Conservation (phyloP, 2,888 invertebrate species). For the Drosophila mimica region DNA sequence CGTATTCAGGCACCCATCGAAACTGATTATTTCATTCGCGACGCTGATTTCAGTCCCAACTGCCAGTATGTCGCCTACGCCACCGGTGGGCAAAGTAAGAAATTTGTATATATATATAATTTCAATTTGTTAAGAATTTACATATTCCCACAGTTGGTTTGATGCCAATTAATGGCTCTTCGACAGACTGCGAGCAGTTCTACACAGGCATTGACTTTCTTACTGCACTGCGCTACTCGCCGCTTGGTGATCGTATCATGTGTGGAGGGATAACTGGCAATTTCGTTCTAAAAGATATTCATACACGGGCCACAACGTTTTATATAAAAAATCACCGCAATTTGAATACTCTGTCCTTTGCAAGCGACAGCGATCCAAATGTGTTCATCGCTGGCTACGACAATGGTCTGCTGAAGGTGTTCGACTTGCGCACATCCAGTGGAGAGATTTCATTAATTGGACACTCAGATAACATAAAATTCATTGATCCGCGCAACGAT, state of each 20-base stretch:
- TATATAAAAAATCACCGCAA: no score
- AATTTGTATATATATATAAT: background rate
- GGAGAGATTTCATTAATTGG: no score
- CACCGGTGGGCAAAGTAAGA: rapidly evolving
- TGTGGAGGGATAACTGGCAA: background rate
- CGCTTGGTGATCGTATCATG: background rate
- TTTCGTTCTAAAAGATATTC: rapidly evolving
- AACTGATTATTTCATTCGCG: rapidly evolving
- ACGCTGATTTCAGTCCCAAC: background rate
- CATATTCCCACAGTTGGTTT: background rate
- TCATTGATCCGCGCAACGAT: background rate
- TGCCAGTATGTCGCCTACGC: background rate
- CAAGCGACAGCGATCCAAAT: background rate
- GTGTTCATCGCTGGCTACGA: rapidly evolving
- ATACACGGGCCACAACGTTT: rapidly evolving
- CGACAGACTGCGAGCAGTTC: rapidly evolving
- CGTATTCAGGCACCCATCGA: rapidly evolving
- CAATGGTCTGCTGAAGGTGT: rapidly evolving
- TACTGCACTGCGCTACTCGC: rapidly evolving
- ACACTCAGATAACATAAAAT: rapidly evolving
- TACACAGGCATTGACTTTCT: background rate
- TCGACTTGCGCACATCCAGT: background rate
- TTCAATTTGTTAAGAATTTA: background rate
- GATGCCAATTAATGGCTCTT: background rate
- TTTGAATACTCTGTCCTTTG: rapidly evolving